Evolutionary conservation across 2,888 invertebrate species (phyloP), one percentile per base, ranked within the genome.

Genomic region (Drosophila robusta): DNA sequence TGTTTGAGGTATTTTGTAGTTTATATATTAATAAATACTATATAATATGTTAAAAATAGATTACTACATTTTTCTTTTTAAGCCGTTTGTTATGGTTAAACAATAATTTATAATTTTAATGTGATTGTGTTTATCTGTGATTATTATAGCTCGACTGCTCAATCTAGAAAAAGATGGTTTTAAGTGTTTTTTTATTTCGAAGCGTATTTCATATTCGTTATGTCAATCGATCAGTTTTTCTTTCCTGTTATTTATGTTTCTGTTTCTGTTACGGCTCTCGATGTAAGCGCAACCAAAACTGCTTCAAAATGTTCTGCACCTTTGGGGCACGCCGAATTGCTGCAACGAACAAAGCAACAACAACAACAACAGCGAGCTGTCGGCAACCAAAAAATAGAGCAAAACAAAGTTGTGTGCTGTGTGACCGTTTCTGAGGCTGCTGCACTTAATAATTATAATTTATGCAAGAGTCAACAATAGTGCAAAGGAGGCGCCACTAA

Each of bases 381-480:
- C 24, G 52, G 50, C 61, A 70, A 47, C 49, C 42, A 41, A 72
- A 55, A 76, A 57, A 50, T 61, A 79, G 56, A 70, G 45, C 58
- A 51, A 61, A 61, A 75, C 62, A 47, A 64, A 75, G 65, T 71
- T 58, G 55, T 55, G 58, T 71, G 62, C 65, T 45, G 44, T 49
- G 60, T 51, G 55, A 47, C 36, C 34, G 38, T 24, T 65, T 64
- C 18, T 41, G 36, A 18, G 36, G 58, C 44, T 60, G 75, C 46
- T 79, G 73, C 77, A 73, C 71, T 80, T 74, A 75, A 80, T 74
- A 83, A 83, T 77, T 80, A 77, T 83, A 77, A 80, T 80, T 83
- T 77, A 83, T 77, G 75, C 78, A 69, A 71, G 66, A 80, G 78
- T 74, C 66, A 83, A 83, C 83, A 83, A 80, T 62, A 70, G 70